A percentile compares a stretch with the other conserved stretches of the same genome.
phyloP scores from a whole-genome alignment of 2,797 vertebrate species.

The Epinephelus malabaricus region DNA sequence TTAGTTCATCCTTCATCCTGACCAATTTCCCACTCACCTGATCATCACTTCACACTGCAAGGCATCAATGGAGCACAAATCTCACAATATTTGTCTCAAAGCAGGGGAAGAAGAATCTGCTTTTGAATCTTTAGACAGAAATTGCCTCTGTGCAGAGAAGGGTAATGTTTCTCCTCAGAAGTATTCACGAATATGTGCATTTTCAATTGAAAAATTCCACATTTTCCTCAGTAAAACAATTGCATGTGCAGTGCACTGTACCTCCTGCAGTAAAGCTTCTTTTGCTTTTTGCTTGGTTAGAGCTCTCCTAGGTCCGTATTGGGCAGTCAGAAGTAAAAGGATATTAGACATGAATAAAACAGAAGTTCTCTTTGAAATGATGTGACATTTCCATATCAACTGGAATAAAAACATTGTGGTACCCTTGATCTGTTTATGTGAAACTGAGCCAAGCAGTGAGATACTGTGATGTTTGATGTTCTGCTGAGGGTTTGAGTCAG shows the following conservation, averaged over 20 bases:
- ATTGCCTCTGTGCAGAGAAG: neutral
- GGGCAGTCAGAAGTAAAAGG: conserved; percentile 48
- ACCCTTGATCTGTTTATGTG: conserved; percentile 72
- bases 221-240: conserved; percentile 27
- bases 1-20: conserved; percentile 15
- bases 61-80: neutral
- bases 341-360: conserved; percentile 71
- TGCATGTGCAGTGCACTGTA: neutral
- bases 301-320: conserved; percentile 30
- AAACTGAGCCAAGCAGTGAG: conserved; percentile 65
- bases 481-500: conserved; percentile 55
- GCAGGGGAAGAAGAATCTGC: neutral
- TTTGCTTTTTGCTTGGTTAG: conserved; percentile 10
- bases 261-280: neutral
- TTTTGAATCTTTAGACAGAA: neutral
- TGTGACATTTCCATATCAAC: conserved; percentile 78
- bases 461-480: conserved; percentile 68
- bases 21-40: conserved; percentile 22
- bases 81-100: conserved; percentile 16
- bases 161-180: neutral
- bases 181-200: neutral
- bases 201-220: neutral
- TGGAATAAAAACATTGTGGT: conserved; percentile 67
- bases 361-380: conserved; percentile 71
- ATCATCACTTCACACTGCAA: conserved; percentile 24